These are phyloP conservation scores for Malthinus flaveolus DNA, from an alignment of 2,888 invertebrate genomes.

Conservation along the genomic window DNA sequence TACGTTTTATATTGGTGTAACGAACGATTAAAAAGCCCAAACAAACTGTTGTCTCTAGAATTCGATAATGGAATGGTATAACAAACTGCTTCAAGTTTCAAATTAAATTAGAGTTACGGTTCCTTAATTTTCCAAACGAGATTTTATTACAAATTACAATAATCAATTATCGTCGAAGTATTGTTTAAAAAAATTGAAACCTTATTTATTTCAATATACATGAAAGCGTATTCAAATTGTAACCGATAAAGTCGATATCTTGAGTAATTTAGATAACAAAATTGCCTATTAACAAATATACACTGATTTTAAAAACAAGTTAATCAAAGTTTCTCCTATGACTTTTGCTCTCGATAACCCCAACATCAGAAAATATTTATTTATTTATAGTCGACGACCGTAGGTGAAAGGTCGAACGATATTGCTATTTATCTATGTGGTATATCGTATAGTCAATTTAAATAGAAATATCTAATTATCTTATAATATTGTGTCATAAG, in stretches of 20 bases:
- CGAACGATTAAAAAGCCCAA: too few relatives aligned
- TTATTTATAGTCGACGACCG: slow-evolving; percentile 29
- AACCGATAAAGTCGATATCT: slow-evolving; percentile 1
- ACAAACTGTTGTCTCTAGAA: too few relatives aligned
- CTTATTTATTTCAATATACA: too few relatives aligned
- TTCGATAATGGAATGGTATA: too few relatives aligned
- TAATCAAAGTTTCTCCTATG: slow-evolving; percentile 32
- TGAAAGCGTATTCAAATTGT: too few relatives aligned
- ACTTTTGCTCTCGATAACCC: slow-evolving; percentile 34
- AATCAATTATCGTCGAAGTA: too few relatives aligned
- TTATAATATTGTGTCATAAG: not conserved
- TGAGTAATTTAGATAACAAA: slow-evolving; percentile 22
- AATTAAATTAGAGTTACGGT: too few relatives aligned
- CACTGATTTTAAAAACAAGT: slow-evolving; percentile 27
- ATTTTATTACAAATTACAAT: too few relatives aligned
- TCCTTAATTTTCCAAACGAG: too few relatives aligned
- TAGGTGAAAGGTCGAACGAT: slow-evolving; percentile 33
- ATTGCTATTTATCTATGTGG: slow-evolving; percentile 25
- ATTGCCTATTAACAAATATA: slow-evolving; percentile 28
- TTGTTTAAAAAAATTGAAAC: too few relatives aligned
- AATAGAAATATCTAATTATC: slow-evolving; percentile 16
- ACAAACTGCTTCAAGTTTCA: too few relatives aligned
- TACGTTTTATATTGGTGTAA: too few relatives aligned
- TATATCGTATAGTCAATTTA: slow-evolving; percentile 8
- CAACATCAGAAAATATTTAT: slow-evolving; percentile 33